These are phyloP conservation scores for Gymnocypris eckloni DNA, from an alignment of 2,797 vertebrate species.

Conservation along the genomic window DNA sequence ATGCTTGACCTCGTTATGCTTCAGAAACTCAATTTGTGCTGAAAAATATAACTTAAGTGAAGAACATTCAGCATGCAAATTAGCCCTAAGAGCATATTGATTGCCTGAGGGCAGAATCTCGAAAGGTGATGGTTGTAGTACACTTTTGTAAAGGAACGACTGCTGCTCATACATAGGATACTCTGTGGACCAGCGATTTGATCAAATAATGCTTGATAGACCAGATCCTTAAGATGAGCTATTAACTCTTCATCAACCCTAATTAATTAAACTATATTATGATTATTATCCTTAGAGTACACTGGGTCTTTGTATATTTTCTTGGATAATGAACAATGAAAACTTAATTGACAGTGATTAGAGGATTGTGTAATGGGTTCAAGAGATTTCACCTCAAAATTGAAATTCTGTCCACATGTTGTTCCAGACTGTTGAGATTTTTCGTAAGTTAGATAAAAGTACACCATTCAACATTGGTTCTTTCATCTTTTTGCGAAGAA, in stretches of 20 bases:
- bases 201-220: conserved; percentile 24
- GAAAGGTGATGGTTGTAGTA: conserved; percentile 22
- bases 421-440: neutral
- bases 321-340: neutral
- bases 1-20: conserved; percentile 37
- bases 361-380: neutral
- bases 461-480: neutral
- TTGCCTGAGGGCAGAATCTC: conserved; percentile 26
- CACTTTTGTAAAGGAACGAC: neutral
- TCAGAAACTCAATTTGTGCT: conserved; percentile 24
- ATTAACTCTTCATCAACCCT: neutral
- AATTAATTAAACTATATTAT: conserved; percentile 19
- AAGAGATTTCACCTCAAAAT: neutral
- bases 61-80: conserved; percentile 35
- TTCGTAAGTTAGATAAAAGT: neutral
- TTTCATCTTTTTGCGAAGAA: neutral
- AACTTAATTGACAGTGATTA: neutral
- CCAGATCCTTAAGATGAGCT: conserved; percentile 20
- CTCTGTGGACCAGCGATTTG: conserved; percentile 5
- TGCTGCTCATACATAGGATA: neutral
- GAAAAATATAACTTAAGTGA: conserved; percentile 44
- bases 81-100: conserved; percentile 45
- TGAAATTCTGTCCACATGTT: neutral
- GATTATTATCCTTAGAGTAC: conserved; percentile 8
- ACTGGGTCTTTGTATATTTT: conserved; percentile 6